Evolutionary conservation across 1,140 invertebrate genomes (phyloP).

Genomic region (Drosophila funebris): DNA sequence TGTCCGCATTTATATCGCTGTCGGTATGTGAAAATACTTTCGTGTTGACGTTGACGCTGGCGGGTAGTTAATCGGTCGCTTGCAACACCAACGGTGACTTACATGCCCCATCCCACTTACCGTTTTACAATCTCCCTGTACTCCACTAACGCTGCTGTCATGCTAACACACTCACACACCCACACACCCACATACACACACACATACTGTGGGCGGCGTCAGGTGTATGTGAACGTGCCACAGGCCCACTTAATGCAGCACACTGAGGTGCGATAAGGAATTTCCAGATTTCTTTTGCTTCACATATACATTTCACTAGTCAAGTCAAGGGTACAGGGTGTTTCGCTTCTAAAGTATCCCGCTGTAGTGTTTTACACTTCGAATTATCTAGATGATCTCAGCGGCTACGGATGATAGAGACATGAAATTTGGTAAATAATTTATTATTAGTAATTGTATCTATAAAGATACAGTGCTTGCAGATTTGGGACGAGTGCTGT

Average conservation of each 20-base stretch:
- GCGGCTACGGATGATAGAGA: too few species aligned
- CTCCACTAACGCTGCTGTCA: too few species aligned
- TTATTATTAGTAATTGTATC: background rate
- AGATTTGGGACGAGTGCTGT: too few species aligned
- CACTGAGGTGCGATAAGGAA: conserved; percentile 79
- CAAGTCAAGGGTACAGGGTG: conserved; percentile 52
- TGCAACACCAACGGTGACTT: conserved; percentile 58
- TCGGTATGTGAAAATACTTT: conserved; percentile 78
- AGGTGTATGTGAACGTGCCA: conserved; percentile 67
- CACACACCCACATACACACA: conserved; percentile 4
- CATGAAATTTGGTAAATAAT: too few species aligned
- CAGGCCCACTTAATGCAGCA: conserved; percentile 77
- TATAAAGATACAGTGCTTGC: too few species aligned
- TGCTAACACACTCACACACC: too few species aligned
- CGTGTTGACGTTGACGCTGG: conserved; percentile 60
- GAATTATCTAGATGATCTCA: background rate
- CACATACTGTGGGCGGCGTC: conserved; percentile 5
- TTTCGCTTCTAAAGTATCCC: background rate
- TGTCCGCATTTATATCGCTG: conserved; percentile 58
- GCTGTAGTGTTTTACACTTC: too few species aligned
- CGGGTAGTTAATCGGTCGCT: conserved; percentile 75
- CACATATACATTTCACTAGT: conserved; percentile 45
- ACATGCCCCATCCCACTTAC: background rate
- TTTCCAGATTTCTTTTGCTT: conserved; percentile 74
- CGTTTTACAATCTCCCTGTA: too few species aligned